Percentiles rank a stretch among this genome's conserved stretches.
These are phyloP conservation scores for Mystacornis crossleyi DNA, from an alignment of 2,113 vertebrate species.

Conservation along the genomic window DNA sequence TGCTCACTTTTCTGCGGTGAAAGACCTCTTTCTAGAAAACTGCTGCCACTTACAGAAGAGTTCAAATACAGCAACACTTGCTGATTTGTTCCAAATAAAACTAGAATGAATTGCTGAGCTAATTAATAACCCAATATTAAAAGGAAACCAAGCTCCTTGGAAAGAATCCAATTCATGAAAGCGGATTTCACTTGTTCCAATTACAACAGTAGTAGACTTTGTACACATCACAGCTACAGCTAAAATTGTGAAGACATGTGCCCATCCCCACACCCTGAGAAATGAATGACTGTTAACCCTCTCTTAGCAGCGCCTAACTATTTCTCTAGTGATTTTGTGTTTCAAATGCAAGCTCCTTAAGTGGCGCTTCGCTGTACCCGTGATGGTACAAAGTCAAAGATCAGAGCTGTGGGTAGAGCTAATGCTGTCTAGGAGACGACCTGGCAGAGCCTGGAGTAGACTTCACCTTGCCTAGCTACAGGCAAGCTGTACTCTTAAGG, in stretches of 20 bases:
- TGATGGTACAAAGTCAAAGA: not conserved
- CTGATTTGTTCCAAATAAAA: not conserved
- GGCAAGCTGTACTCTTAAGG: not conserved
- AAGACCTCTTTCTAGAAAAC: not conserved
- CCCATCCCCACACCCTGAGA: not conserved
- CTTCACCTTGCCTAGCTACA: not conserved
- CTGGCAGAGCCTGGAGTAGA: not conserved
- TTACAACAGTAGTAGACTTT: not conserved
- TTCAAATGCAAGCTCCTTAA: not conserved
- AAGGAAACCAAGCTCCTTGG: slow-evolving; percentile 9
- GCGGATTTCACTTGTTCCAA: not conserved
- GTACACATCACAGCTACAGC: not conserved
- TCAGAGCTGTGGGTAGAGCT: not conserved
- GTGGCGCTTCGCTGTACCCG: not conserved
- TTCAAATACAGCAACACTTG: not conserved
- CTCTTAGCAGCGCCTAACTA: not conserved
- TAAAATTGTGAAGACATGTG: not conserved
- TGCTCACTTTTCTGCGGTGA: not conserved
- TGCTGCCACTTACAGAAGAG: not conserved
- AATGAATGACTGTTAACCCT: not conserved
- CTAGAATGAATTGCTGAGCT: not conserved
- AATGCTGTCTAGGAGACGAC: not conserved
- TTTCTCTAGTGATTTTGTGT: not conserved
- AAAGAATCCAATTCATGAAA: not conserved
- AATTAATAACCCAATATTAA: slow-evolving; percentile 34